Percentiles rank a stretch among this genome's conserved stretches.
phyloP scores from a whole-genome alignment of 2,888 invertebrate genomes.

The Oithona nana region DNA sequence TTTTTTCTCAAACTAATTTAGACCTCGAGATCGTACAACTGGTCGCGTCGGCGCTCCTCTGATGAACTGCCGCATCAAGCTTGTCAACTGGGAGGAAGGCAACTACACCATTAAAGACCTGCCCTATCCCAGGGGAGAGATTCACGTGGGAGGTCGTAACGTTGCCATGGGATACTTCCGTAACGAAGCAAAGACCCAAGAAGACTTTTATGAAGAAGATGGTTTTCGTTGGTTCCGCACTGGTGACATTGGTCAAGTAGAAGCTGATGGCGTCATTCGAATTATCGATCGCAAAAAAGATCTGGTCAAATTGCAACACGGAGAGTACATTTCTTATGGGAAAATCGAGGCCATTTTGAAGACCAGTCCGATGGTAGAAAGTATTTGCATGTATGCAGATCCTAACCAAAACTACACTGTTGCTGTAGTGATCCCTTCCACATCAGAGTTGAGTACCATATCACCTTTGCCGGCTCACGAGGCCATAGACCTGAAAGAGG shows the following conservation, averaged over 20 bases:
- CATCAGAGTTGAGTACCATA: slow-evolving; percentile 24
- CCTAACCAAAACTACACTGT: slow-evolving; percentile 44
- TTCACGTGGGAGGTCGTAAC: slow-evolving; percentile 30
- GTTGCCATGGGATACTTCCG: slow-evolving; percentile 88
- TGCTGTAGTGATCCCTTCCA: slow-evolving; percentile 22
- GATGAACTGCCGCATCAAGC: slow-evolving; percentile 58
- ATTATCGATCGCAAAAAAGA: slow-evolving; percentile 99
- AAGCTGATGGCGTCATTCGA: slow-evolving; percentile 77
- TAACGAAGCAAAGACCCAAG: slow-evolving; percentile 61
- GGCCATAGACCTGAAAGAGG: slow-evolving; percentile 18
- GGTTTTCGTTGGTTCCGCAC: slow-evolving; percentile 81
- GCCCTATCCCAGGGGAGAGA: slow-evolving; percentile 63
- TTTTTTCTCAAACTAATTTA: not conserved
- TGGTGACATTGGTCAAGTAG: slow-evolving; percentile 88
- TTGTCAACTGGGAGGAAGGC: slow-evolving; percentile 87
- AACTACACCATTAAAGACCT: slow-evolving; percentile 68
- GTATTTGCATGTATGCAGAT: slow-evolving; percentile 92
- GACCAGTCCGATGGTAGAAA: slow-evolving; percentile 81
- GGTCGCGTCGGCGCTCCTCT: slow-evolving; percentile 78
- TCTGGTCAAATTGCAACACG: slow-evolving; percentile 87
- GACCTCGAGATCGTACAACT: slow-evolving; percentile 29
- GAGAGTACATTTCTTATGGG: slow-evolving; percentile 91
- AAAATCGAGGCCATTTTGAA: slow-evolving; percentile 88
- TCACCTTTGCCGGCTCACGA: slow-evolving; percentile 25
- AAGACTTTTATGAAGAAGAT: slow-evolving; percentile 65